These are phyloP conservation scores for Thaumatotibia leucotreta DNA, from an alignment of 1,140 invertebrate genomes.

Conservation along the genomic window DNA sequence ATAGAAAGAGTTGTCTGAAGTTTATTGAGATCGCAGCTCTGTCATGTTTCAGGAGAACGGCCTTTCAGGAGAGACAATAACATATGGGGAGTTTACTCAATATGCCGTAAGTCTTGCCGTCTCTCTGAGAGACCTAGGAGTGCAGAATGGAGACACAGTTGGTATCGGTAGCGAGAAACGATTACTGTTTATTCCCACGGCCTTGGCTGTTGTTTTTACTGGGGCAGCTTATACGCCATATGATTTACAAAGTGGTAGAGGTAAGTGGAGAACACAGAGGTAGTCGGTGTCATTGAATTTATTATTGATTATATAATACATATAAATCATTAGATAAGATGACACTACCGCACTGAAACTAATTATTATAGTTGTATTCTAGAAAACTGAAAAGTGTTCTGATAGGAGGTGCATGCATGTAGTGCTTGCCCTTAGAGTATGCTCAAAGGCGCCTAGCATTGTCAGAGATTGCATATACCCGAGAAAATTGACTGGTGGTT, in stretches of 20 bases:
- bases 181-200: constrained; percentile 78
- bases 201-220: constrained; percentile 60
- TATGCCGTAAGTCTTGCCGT: constrained; percentile 41
- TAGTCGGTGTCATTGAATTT: constrained; percentile 44
- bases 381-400: no score
- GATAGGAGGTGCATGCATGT: no score
- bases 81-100: constrained; percentile 43
- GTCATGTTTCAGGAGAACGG: constrained; percentile 30
- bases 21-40: background rate
- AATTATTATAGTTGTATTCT: no score
- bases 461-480: no score
- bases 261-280: constrained; percentile 62
- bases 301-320: no score
- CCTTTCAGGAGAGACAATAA: constrained; percentile 35
- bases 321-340: constrained; percentile 5
- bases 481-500: no score
- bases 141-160: constrained; percentile 75
- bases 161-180: constrained; percentile 80
- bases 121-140: constrained; percentile 37
- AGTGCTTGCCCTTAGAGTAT: no score
- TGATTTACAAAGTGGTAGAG: constrained; percentile 69
- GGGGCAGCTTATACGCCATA: constrained; percentile 50
- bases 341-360: background rate
- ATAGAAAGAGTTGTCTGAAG: no score
- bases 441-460: no score